phyloP scores from a whole-genome alignment of 2,113 vertebrate genomes.

The Zingel zingel region DNA sequence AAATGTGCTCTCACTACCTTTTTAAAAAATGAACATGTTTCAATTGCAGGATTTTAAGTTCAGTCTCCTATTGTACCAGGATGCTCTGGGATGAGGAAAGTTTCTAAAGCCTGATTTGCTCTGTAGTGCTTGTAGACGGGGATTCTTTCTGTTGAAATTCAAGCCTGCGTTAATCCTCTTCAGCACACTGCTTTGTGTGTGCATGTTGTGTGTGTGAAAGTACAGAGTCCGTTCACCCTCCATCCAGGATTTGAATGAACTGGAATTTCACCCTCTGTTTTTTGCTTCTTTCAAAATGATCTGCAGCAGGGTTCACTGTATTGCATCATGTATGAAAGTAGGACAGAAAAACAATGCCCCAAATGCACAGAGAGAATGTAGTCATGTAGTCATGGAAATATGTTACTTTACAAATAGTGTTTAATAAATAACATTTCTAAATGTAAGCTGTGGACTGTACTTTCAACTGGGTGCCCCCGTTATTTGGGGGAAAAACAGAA shows the following conservation, averaged over 20 bases:
- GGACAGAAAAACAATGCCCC: slow-evolving; percentile 14
- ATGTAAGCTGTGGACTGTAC: neutral
- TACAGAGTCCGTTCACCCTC: slow-evolving; percentile 44
- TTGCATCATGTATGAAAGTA: slow-evolving; percentile 48
- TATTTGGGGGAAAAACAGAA: slow-evolving; percentile 11
- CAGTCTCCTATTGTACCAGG: slow-evolving; percentile 45
- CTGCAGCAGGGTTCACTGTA: slow-evolving; percentile 20
- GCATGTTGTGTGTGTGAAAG: neutral
- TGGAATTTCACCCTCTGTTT: slow-evolving; percentile 45
- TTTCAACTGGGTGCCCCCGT: neutral
- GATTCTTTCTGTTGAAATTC: slow-evolving; percentile 72
- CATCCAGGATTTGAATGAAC: slow-evolving; percentile 44
- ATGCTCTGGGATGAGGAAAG: slow-evolving; percentile 55
- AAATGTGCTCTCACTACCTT: slow-evolving; percentile 9
- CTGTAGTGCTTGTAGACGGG: slow-evolving; percentile 49
- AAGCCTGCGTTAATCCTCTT: slow-evolving; percentile 75
- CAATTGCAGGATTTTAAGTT: slow-evolving; percentile 30
- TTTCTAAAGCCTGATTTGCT: slow-evolving; percentile 76
- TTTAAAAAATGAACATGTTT: slow-evolving; percentile 45
- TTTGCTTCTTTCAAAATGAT: slow-evolving; percentile 7
- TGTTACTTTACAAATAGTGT: neutral
- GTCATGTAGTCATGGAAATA: neutral
- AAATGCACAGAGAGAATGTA: slow-evolving; percentile 11
- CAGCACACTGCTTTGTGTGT: slow-evolving; percentile 30
- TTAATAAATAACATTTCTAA: neutral